Percentiles rank a stretch among this genome's conserved stretches.
Evolutionary conservation across 1,140 invertebrate species (phyloP).

Genomic region (Penaeus japonicus): DNA sequence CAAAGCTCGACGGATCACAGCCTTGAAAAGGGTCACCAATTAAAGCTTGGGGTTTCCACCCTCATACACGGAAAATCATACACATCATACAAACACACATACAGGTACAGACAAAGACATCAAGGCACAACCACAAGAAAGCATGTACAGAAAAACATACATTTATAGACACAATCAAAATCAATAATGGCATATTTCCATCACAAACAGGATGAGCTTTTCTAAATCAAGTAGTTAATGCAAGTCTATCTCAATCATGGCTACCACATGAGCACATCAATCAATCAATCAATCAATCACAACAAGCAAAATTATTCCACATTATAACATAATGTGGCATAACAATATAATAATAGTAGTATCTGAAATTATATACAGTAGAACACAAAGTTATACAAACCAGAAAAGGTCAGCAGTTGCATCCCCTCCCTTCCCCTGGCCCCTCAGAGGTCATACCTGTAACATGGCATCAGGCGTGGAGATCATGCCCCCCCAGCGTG

Average conservation of each 20-base stretch:
- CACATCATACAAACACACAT: not conserved
- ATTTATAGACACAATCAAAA: not conserved
- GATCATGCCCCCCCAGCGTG: slow-evolving; percentile 97
- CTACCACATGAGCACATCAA: slow-evolving; percentile 67
- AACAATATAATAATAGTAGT: too few species aligned
- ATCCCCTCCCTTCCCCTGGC: too few species aligned
- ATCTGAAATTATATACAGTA: too few species aligned
- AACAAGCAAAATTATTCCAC: too few species aligned
- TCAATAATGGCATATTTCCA: not conserved
- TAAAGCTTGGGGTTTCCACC: not conserved
- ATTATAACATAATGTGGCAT: too few species aligned
- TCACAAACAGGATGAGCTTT: too few species aligned
- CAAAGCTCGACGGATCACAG: slow-evolving; percentile 89
- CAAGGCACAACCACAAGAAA: too few species aligned
- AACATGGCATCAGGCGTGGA: slow-evolving; percentile 93
- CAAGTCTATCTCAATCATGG: slow-evolving; percentile 44
- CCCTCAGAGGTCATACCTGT: slow-evolving; percentile 70
- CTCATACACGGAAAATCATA: too few species aligned
- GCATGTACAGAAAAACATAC: too few species aligned
- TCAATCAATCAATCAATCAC: slow-evolving; percentile 65
- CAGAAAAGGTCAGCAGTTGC: too few species aligned
- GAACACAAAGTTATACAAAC: too few species aligned
- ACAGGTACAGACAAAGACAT: too few species aligned
- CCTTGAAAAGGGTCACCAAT: slow-evolving; percentile 68
- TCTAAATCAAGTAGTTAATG: not conserved